Evolutionary conservation across 2,113 vertebrate genomes (phyloP), one percentile per base, ranked within the genome.

Genomic region (Pterocles burchelli): DNA sequence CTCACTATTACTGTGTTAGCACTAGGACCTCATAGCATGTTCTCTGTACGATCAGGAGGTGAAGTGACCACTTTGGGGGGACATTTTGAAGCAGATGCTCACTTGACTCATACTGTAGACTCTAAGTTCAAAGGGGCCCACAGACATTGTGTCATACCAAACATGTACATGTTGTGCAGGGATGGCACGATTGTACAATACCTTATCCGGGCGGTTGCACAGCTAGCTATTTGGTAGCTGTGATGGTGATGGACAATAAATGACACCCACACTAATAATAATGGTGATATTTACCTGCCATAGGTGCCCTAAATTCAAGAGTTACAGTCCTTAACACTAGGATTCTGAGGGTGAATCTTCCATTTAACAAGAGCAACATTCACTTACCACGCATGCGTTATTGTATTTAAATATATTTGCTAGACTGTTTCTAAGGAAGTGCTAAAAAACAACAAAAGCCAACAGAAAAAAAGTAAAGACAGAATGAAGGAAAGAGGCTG

Each of bases 151-250:
- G 6, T 41, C 11, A 18, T 33, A 29, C 16, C 2, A 7, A 52
- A 13, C 6, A 4, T 13, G 7, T n/a, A 21, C 0, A 3, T 9
- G 1, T 54, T 66, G 15, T 54, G 15, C 45, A 63, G 20, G 31
- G 13, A 15, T 68, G 55, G 20, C 26, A 10, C 19, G 16, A 14
- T 11, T 57, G 29, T 58, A 29, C 38, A 52, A 22, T 31, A 17
- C 20, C 3, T 87, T 66, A 33, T 48, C 22, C 29, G 34, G 24
- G 51, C 76, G 21, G 17, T 12, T 81, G 28, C 17, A 45, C 15
- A 33, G 34, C 4, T 52, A 43, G 48, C 20, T 75, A 34, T 57
- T 14, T 67, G 14, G 45, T 63, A 82, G 57, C 31, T 71, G 6
- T 49, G 34, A 19, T 11, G 22, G 45, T 65, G 49, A 75, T 46